Percentiles rank a stretch among this genome's conserved stretches.
phyloP scores from a whole-genome alignment of 2,888 invertebrate species.

The Allolobophora icterica region DNA sequence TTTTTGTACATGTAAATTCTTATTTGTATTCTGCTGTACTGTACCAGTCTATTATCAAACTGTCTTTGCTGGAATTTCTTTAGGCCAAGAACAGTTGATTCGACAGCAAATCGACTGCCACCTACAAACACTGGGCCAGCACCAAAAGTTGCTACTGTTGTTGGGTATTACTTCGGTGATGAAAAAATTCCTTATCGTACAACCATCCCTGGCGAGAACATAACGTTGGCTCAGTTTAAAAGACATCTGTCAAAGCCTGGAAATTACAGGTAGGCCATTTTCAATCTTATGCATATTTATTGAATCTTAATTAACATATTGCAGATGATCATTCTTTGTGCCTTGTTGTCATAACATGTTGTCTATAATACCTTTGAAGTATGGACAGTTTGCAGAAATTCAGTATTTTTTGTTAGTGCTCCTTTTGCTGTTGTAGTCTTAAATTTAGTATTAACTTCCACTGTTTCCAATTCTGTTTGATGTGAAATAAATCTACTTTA shows the following conservation, averaged over 20 bases:
- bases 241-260: slow-evolving; percentile 90
- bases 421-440: too few relatives aligned
- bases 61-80: neutral
- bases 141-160: slow-evolving; percentile 63
- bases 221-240: slow-evolving; percentile 89
- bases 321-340: neutral
- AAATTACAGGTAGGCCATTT: slow-evolving; percentile 79
- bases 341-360: neutral
- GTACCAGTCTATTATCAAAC: neutral
- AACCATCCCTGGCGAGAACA: slow-evolving; percentile 78
- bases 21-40: neutral
- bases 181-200: slow-evolving; percentile 90
- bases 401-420: neutral
- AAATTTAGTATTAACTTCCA: too few relatives aligned
- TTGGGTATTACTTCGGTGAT: slow-evolving; percentile 88
- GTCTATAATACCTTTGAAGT: neutral
- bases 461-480: neutral
- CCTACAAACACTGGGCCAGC: neutral
- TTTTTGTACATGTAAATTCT: neutral
- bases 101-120: neutral
- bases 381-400: neutral
- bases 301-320: neutral
- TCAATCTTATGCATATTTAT: neutral
- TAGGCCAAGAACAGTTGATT: neutral
- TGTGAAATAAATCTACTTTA: neutral